Evolutionary conservation across 2,113 vertebrate species (phyloP).

Genomic region (Thermophis baileyi): DNA sequence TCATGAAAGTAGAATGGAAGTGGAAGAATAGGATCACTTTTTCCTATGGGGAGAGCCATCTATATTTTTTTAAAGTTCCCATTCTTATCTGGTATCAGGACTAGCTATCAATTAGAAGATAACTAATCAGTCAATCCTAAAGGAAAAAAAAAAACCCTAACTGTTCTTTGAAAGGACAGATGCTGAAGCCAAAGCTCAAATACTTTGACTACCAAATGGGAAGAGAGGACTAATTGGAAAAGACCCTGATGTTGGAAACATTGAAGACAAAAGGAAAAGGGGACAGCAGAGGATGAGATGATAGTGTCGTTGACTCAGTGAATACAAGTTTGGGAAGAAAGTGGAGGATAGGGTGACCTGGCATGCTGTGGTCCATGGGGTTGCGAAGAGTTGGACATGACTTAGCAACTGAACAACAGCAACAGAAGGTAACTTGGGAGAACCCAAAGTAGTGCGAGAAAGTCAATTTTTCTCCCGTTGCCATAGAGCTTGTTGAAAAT

Average conservation of each 20-base stretch:
- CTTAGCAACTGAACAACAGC: background rate
- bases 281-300: background rate
- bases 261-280: background rate
- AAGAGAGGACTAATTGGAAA: background rate
- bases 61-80: conserved; percentile 29
- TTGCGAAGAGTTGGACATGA: background rate
- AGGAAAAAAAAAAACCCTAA: background rate
- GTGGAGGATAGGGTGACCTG: background rate
- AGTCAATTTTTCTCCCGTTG: background rate
- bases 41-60: conserved; percentile 53
- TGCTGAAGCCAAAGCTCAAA: background rate
- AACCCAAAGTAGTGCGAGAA: background rate
- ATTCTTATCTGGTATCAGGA: background rate
- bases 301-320: background rate
- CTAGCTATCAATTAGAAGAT: background rate
- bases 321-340: background rate
- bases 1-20: conserved; percentile 46
- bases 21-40: conserved; percentile 55
- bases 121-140: background rate
- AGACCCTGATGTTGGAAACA: background rate
- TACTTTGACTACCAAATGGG: background rate
- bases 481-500: background rate
- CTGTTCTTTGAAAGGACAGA: background rate
- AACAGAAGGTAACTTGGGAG: background rate
- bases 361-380: background rate